Evolutionary conservation across 2,888 invertebrate species (phyloP).

Genomic region (Agrenia bidenticulata): DNA sequence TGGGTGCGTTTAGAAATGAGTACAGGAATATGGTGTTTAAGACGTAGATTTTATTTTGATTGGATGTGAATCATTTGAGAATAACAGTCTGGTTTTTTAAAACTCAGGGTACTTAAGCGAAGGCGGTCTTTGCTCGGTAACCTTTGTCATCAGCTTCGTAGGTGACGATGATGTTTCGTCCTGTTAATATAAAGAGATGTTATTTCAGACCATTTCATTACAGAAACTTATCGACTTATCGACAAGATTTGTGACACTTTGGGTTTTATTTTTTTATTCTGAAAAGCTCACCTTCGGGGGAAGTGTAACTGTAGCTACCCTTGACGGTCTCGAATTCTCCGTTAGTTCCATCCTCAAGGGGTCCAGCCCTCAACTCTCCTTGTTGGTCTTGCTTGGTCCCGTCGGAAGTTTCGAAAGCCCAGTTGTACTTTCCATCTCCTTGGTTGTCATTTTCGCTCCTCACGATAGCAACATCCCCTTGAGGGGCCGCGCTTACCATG

Average conservation of each 20-base stretch:
- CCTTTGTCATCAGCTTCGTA: conserved; percentile 30
- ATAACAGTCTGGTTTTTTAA: too few relatives aligned
- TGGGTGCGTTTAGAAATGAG: too few relatives aligned
- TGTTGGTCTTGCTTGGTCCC: conserved; percentile 30
- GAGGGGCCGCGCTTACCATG: conserved; percentile 17
- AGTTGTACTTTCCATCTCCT: conserved; percentile 35
- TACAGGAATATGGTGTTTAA: too few relatives aligned
- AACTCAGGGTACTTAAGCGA: conserved; percentile 7
- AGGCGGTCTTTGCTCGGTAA: conserved; percentile 34
- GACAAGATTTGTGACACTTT: too few relatives aligned
- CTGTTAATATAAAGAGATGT: conserved; percentile 5
- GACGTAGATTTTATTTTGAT: too few relatives aligned
- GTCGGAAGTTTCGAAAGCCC: conserved; percentile 41
- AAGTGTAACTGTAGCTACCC: conserved; percentile 27
- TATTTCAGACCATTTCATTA: background rate
- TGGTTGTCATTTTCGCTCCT: conserved; percentile 36
- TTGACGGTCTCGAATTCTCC: conserved; percentile 29
- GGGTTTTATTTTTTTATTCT: background rate
- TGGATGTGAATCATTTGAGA: too few relatives aligned
- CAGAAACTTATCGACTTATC: too few relatives aligned
- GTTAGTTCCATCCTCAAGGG: conserved; percentile 33
- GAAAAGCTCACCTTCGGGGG: conserved; percentile 27
- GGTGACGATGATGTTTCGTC: conserved; percentile 29
- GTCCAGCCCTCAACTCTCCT: conserved; percentile 27
- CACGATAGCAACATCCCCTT: conserved; percentile 28